Base-by-base conservation (phyloP, 2,797 vertebrate genomes). In the Babyrousa celebensis region DNA sequence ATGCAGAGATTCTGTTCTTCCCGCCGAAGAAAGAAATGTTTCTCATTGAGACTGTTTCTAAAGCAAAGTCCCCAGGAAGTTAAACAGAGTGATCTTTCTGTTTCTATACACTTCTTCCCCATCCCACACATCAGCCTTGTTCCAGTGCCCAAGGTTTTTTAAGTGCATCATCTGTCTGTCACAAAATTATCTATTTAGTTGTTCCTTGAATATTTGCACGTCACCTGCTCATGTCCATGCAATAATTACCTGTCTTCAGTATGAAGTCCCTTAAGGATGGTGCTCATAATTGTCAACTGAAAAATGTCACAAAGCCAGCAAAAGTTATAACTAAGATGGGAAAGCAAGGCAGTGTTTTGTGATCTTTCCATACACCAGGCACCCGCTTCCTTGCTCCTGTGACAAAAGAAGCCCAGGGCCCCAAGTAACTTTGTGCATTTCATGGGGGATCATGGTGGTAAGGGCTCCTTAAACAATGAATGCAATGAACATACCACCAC, bases 291-390 rank as follows among this genome's bases (percentile, higher is more conserved):
- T n/a, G 54, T 40, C 83, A 84, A 52, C n/a, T 88, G 15, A 70
- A 94, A 92, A 94, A 84, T 91, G 17, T 80, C 67, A 95, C 63
- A 88, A 79, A 63, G 6, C 70, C 56, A 89, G 52, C 17, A 56
- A 68, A 78, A 91, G 40, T 75, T 62, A 63, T 14, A 85, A 87
- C n/a, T n/a, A 78, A 79, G 21, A 25, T 23, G 32, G 29, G 60
- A 90, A 90, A 58, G 4, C 15, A 36, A 15, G 14, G 43, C 48
- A 72, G 17, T 21, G 17, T 60, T 80, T 60, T 90, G 63, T 25
- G 32, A 85, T 83, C 56, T 29, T 82, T 72, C 48, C 18, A 48
- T 17, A 54, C 1, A 89, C 32, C 29, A 63, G 29, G 48, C 4
- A 56, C 27, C 56, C n/a, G 87, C 32, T 63, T 12, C 52, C 92